Conservation (phyloP, 2,113 vertebrate genomes). For the Anas platyrhynchos region DNA sequence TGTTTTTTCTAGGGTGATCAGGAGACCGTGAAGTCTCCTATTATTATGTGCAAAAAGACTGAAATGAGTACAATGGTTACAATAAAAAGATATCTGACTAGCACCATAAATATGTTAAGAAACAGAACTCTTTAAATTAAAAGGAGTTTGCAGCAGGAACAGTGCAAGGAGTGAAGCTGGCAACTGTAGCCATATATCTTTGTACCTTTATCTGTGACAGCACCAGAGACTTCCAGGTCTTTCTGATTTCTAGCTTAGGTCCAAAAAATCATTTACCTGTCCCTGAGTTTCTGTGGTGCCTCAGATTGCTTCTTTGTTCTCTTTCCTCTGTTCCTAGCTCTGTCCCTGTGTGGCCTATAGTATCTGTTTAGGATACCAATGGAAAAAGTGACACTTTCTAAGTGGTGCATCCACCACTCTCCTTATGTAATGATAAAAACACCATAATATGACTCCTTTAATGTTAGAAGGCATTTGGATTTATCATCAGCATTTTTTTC, state of each 20-base stretch:
- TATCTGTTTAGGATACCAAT: not conserved
- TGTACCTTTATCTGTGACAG: not conserved
- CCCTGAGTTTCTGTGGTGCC: not conserved
- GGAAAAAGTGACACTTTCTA: not conserved
- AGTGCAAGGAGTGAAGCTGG: not conserved
- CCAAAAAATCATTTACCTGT: not conserved
- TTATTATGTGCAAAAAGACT: not conserved
- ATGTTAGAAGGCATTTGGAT: not conserved
- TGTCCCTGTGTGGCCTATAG: not conserved
- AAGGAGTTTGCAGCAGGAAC: not conserved
- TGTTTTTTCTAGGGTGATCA: not conserved
- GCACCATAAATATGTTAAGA: not conserved
- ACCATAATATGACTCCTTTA: not conserved
- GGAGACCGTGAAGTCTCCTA: not conserved
- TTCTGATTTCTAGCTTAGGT: not conserved
- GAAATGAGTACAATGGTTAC: fast-evolving
- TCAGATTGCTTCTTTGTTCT: not conserved
- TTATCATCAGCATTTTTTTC: not conserved
- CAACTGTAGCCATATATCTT: not conserved
- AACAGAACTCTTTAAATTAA: not conserved
- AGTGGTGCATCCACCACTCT: not conserved
- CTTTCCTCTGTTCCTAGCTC: not conserved
- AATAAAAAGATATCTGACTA: not conserved
- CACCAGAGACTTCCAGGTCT: not conserved
- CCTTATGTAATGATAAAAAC: not conserved